Percentiles rank a stretch among this genome's conserved stretches.
Evolutionary conservation across 2,797 vertebrate genomes (phyloP).

Genomic region (Hylomyscus alleni): DNA sequence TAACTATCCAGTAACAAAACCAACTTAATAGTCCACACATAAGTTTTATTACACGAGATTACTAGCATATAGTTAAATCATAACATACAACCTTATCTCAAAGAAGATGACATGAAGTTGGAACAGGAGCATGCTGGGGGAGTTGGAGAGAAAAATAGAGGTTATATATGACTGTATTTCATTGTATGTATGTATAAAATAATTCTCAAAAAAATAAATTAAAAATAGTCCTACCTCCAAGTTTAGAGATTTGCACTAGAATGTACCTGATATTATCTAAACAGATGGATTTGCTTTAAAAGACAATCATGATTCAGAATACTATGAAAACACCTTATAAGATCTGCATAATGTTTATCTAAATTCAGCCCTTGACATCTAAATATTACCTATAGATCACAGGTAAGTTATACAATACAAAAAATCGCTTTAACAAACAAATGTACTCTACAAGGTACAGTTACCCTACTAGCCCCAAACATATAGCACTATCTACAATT

Average conservation of each 20-base stretch:
- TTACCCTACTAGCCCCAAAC: not conserved
- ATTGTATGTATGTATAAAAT: not conserved
- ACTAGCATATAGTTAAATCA: not conserved
- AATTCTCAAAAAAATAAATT: not conserved
- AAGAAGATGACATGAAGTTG: not conserved
- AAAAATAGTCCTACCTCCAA: not conserved
- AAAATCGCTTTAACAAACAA: not conserved
- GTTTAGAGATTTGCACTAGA: not conserved
- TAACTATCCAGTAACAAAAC: not conserved
- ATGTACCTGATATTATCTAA: not conserved
- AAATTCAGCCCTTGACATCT: not conserved
- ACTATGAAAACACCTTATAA: not conserved
- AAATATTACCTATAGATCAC: not conserved
- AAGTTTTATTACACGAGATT: not conserved
- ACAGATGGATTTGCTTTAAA: not conserved
- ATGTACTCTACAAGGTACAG: not conserved
- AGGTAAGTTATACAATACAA: conserved; percentile 8
- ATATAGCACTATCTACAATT: not conserved
- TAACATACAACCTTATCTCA: not conserved
- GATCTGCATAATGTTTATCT: not conserved
- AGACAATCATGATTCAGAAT: not conserved
- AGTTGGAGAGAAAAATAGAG: not conserved
- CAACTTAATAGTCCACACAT: not conserved
- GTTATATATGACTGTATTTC: not conserved
- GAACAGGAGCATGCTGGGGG: not conserved